A percentile compares a stretch with the other conserved stretches of the same genome.
These are phyloP conservation scores for Geothlypis trichas DNA, from an alignment of 2,113 vertebrate genomes.

Conservation along the genomic window DNA sequence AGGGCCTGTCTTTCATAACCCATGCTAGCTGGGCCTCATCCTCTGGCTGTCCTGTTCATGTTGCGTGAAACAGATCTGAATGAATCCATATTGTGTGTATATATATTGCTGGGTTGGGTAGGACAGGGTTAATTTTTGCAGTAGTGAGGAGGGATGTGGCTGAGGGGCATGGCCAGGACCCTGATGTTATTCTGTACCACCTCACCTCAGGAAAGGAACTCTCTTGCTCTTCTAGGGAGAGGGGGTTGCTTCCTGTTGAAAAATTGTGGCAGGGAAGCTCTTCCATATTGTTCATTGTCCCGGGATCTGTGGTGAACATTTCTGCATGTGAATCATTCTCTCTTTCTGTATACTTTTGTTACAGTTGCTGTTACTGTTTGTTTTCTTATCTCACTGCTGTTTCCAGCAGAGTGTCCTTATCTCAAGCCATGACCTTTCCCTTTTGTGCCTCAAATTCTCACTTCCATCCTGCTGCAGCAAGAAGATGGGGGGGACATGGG, in stretches of 20 bases:
- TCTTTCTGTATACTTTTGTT: not conserved
- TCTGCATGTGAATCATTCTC: not conserved
- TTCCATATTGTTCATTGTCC: not conserved
- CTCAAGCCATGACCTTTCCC: not conserved
- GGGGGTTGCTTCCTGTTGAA: too few species aligned
- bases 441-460: not conserved
- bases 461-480: not conserved
- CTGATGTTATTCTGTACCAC: not conserved
- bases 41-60: not conserved
- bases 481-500: not conserved
- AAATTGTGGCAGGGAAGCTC: not conserved
- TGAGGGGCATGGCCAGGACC: not conserved
- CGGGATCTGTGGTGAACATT: accelerated
- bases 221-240: not conserved
- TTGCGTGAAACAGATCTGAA: not conserved
- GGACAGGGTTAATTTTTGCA: not conserved
- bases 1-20: not conserved
- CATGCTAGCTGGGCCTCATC: not conserved
- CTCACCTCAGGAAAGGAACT: not conserved
- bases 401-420: not conserved
- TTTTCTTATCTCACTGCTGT: not conserved
- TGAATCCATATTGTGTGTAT: not conserved
- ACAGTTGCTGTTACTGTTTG: not conserved
- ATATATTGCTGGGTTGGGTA: not conserved
- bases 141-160: not conserved